phyloP scores from a whole-genome alignment of 2,797 vertebrate genomes.

The Coluber constrictor region DNA sequence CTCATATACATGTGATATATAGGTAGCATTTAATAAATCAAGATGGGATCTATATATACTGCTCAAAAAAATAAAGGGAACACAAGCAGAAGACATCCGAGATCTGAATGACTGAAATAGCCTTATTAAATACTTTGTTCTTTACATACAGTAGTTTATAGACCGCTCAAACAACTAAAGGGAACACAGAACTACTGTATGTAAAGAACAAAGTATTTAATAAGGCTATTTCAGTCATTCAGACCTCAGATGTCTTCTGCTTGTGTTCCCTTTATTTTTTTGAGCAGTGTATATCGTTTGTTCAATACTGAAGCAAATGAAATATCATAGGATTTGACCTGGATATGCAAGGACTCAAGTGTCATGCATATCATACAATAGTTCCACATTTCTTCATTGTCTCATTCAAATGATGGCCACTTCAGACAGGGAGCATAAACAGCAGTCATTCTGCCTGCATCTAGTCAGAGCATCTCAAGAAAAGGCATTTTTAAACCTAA shows the following conservation, averaged over 20 bases:
- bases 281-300: background rate
- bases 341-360: background rate
- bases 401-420: background rate
- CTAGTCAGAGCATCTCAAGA: background rate
- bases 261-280: too few species aligned
- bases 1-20: constrained; percentile 20
- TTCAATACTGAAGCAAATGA: background rate
- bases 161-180: too few species aligned
- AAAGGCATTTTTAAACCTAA: background rate
- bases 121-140: too few species aligned
- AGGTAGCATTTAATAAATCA: background rate
- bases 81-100: too few species aligned
- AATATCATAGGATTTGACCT: background rate
- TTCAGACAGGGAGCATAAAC: background rate
- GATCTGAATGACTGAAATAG: too few species aligned
- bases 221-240: too few species aligned
- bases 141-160: too few species aligned
- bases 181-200: too few species aligned
- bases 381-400: background rate
- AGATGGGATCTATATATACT: constrained; percentile 17
- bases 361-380: background rate
- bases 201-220: too few species aligned
- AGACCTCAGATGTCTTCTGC: too few species aligned
- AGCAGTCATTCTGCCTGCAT: background rate
- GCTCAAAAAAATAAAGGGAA: too few species aligned